A percentile compares a stretch with the other conserved stretches of the same genome.
Evolutionary conservation across 2,888 invertebrate species (phyloP).

Genomic region (Azorinus chamasolen): DNA sequence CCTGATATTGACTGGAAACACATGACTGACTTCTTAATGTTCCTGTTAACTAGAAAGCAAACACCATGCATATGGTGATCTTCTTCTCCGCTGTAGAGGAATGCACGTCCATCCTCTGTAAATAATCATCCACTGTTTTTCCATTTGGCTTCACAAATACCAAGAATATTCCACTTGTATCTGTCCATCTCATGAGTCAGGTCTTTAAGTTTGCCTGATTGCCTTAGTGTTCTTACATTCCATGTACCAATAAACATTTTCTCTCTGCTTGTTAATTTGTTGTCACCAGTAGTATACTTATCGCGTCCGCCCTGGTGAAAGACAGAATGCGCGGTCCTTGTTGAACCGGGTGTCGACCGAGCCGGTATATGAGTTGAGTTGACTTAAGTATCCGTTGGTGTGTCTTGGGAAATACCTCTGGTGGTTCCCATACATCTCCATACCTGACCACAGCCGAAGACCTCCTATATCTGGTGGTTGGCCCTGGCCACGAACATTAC

Average conservation of each 20-base stretch:
- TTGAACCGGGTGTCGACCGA: too few relatives aligned
- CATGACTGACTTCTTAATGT: conserved; percentile 1
- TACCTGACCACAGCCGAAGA: too few relatives aligned
- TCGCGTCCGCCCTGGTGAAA: too few relatives aligned
- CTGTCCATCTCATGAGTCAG: conserved; percentile 17
- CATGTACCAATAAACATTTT: conserved; percentile 8
- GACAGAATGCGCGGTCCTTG: too few relatives aligned
- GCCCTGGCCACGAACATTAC: too few relatives aligned
- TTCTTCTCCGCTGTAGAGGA: conserved; percentile 13
- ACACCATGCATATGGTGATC: conserved; percentile 31
- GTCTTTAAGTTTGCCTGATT: conserved; percentile 6
- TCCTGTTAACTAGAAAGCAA: conserved; percentile 29
- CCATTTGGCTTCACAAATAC: conserved; percentile 15
- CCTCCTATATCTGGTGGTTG: too few relatives aligned
- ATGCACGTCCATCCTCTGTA: conserved; percentile 20
- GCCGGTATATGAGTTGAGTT: too few relatives aligned
- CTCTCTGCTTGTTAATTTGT: background rate
- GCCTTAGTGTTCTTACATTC: too few relatives aligned
- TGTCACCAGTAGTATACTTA: too few relatives aligned
- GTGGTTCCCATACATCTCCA: too few relatives aligned
- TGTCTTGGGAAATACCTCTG: too few relatives aligned
- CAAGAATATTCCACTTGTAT: conserved; percentile 15
- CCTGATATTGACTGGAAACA: conserved; percentile 24
- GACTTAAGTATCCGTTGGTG: too few relatives aligned
- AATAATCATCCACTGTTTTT: conserved; percentile 14